A percentile compares a stretch with the other conserved stretches of the same genome.
Conservation (phyloP, 2,888 invertebrate genomes). For the Ennomos erosarius region DNA sequence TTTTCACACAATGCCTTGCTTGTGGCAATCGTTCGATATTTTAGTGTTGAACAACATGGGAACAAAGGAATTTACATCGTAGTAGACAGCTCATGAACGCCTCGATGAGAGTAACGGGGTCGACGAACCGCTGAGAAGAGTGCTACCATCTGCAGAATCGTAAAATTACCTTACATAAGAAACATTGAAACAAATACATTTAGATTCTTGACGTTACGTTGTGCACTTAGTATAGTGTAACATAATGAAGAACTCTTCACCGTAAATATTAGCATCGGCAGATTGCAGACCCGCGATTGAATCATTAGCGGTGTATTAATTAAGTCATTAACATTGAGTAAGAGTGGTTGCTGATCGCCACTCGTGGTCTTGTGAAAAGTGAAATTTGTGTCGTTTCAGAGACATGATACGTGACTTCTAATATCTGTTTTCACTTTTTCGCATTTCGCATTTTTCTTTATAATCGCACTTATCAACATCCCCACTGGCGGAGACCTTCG, state of each 20-base stretch:
- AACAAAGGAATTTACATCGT: slow-evolving; percentile 33
- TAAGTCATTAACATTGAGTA: slow-evolving; percentile 40
- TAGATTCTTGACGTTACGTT: too few species aligned
- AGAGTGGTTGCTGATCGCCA: slow-evolving; percentile 30
- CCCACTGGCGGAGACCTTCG: too few species aligned
- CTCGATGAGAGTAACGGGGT: slow-evolving; percentile 29
- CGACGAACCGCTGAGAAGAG: slow-evolving; percentile 32
- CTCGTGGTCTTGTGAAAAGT: slow-evolving; percentile 41
- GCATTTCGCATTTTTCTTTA: neutral
- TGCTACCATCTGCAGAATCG: slow-evolving; percentile 24
- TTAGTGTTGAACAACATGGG: slow-evolving; percentile 23
- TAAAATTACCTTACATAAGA: neutral
- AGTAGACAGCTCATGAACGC: slow-evolving; percentile 31
- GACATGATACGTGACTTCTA: slow-evolving; percentile 16
- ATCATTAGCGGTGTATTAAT: slow-evolving; percentile 29
- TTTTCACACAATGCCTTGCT: slow-evolving; percentile 24
- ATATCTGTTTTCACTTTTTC: slow-evolving; percentile 1
- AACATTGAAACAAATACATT: too few species aligned
- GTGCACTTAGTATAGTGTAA: too few species aligned
- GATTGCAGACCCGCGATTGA: slow-evolving; percentile 3
- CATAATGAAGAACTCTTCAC: neutral
- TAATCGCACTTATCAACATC: neutral
- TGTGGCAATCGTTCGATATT: slow-evolving; percentile 30
- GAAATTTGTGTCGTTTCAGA: slow-evolving; percentile 38
- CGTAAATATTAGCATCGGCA: slow-evolving; percentile 1